phyloP scores from a whole-genome alignment of 1,140 invertebrate species.

The Aphelenchoides besseyi region DNA sequence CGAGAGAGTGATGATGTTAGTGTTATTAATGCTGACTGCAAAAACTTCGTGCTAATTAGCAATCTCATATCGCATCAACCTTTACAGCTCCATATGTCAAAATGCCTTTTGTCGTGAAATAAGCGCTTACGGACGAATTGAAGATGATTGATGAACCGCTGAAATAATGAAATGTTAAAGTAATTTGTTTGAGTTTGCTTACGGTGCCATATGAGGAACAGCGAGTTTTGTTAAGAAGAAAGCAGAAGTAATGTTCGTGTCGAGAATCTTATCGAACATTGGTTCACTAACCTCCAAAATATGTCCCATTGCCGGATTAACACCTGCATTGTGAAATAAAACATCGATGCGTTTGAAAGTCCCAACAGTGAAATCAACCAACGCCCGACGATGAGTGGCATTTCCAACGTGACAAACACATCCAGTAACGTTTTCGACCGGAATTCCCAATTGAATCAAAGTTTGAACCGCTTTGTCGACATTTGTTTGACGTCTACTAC shows the following conservation, averaged over 20 bases:
- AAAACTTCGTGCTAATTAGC: no score
- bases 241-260: conserved; percentile 83
- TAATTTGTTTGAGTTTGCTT: conserved; percentile 63
- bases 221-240: conserved; percentile 83
- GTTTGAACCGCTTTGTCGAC: conserved; percentile 58
- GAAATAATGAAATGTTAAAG: neutral
- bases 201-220: conserved; percentile 75
- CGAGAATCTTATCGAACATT: conserved; percentile 81
- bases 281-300: conserved; percentile 68
- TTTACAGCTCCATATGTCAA: conserved; percentile 88
- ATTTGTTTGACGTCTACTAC: conserved; percentile 73
- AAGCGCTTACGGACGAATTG: conserved; percentile 78
- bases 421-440: conserved; percentile 21
- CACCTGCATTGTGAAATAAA: conserved; percentile 84
- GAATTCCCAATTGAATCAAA: conserved; percentile 65
- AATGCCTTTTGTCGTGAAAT: conserved; percentile 76
- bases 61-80: no score
- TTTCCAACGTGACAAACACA: conserved; percentile 69
- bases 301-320: conserved; percentile 76
- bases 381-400: conserved; percentile 72
- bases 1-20: conserved; percentile 77
- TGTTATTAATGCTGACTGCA: conserved; percentile 87
- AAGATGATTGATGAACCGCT: conserved; percentile 56
- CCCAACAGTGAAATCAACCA: conserved; percentile 73
- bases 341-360: conserved; percentile 86